Base-by-base conservation (phyloP, 2,797 vertebrate genomes). In the Chiroxiphia lanceolata region DNA sequence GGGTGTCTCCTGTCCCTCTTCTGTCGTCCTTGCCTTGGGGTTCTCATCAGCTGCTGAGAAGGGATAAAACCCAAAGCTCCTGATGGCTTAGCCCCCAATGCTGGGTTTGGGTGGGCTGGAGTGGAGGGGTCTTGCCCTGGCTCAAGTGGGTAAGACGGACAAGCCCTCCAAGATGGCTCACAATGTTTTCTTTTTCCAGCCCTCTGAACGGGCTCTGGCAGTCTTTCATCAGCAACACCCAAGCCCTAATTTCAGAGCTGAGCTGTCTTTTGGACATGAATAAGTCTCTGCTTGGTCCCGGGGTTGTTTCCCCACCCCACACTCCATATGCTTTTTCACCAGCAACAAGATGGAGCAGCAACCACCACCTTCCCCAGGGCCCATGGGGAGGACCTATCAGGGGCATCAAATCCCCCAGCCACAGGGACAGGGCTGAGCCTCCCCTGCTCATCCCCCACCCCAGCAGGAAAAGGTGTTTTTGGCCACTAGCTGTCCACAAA, bases 1-100 rank as follows among this genome's bases (percentile, higher is more conserved):
- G 48, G 10, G 33, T 53, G 8, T 25, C 29, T 71, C 64, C 81
- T 53, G 53, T 18, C 16, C 12, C 47, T 36, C 29, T 77, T 36
- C 72, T 36, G 31, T 19, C 7, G 0, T 53, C 17, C 40, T 89
- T 31, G 1, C 26, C 42, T 87, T 2, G 2, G 0, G 14, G 14
- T 9, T 31, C 82, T 71, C 44, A 36, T 27, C 63, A 67, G 31
- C 16, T 9, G 3, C 50, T 13, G 6, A 67, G 31, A 57, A 44
- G 17, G 29, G 47, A 83, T 45, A 77, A 10, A 83, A 89, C 10
- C 31, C 57, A 78, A 83, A 75, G 26, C 9, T 40, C 21, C 44
- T 33, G 23, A 15, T 6, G 22, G 44, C 11, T 85, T 51, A 15
- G 34, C 1, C 42, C 40, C 10, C 1, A 1, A 1, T 27, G 17